Percentiles rank a stretch among this genome's conserved stretches.
These are phyloP conservation scores for Deilephila porcellus DNA, from an alignment of 2,888 invertebrate species.

Conservation along the genomic window DNA sequence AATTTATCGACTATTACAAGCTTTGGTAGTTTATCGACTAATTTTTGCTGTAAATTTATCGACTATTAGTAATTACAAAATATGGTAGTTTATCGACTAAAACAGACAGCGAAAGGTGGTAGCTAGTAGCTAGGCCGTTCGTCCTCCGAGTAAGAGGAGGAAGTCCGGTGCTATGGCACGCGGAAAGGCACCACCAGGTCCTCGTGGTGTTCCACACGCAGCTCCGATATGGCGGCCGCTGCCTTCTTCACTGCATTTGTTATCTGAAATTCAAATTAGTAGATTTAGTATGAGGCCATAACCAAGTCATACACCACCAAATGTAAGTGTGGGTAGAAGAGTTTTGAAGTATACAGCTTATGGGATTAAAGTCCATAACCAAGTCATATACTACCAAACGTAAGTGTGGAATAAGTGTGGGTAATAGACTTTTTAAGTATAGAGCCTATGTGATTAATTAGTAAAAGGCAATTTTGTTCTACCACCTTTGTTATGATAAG, in stretches of 20 bases:
- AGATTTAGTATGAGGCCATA: no score
- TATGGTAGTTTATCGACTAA: constrained; percentile 5
- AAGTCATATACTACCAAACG: no score
- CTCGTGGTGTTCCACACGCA: constrained; percentile 95
- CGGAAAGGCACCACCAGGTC: constrained; percentile 95
- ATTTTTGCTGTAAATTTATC: neutral
- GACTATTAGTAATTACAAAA: neutral
- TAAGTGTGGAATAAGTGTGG: no score
- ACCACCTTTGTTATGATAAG: no score
- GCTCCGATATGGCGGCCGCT: constrained; percentile 88
- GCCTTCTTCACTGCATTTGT: constrained; percentile 88
- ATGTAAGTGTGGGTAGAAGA: no score
- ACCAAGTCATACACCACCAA: no score
- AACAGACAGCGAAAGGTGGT: neutral
- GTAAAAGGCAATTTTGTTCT: no score
- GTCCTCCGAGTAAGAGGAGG: constrained; percentile 46
- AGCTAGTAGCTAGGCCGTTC: constrained; percentile 37
- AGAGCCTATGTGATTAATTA: no score
- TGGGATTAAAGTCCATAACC: no score
- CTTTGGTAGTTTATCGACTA: no score
- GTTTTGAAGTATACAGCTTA: no score
- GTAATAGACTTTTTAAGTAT: no score
- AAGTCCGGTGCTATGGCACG: constrained; percentile 85
- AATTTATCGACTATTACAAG: neutral
- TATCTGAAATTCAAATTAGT: constrained; percentile 82